Evolutionary conservation across 2,888 invertebrate species (phyloP).

Genomic region (Cryptus armator): DNA sequence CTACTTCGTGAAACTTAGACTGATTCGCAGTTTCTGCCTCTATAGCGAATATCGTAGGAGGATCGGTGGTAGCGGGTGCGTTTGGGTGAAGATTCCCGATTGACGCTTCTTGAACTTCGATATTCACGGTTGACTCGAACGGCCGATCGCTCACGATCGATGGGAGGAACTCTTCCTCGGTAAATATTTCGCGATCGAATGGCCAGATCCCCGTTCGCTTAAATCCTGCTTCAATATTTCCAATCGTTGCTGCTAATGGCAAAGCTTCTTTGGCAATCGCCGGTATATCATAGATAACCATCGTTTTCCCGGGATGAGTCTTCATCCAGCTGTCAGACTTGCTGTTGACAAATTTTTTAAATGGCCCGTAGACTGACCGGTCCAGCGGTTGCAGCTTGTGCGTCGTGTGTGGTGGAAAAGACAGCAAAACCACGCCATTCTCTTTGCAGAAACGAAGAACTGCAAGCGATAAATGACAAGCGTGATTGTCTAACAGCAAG

Average conservation of each 20-base stretch:
- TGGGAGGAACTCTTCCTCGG: too few species aligned
- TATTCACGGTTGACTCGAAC: too few species aligned
- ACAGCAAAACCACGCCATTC: constrained; percentile 76
- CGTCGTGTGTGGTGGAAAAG: constrained; percentile 79
- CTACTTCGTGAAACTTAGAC: too few species aligned
- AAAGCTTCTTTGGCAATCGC: too few species aligned
- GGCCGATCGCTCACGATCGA: too few species aligned
- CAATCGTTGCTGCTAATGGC: too few species aligned
- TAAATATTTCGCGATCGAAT: too few species aligned
- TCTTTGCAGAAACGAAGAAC: constrained; percentile 75
- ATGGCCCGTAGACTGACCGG: constrained; percentile 76
- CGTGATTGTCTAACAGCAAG: constrained; percentile 77
- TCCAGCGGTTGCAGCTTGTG: constrained; percentile 80
- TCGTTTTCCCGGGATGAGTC: constrained; percentile 66
- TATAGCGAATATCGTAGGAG: too few species aligned
- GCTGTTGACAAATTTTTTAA: constrained; percentile 75
- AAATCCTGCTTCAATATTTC: too few species aligned
- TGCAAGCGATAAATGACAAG: constrained; percentile 72
- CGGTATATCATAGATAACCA: constrained; percentile 44
- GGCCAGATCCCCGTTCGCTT: too few species aligned
- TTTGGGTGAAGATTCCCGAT: constrained; percentile 72
- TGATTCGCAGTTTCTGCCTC: too few species aligned
- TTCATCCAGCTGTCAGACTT: constrained; percentile 75
- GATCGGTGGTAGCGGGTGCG: constrained; percentile 24
- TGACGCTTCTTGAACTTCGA: constrained; percentile 38